Conservation (phyloP, 1,140 invertebrate genomes). For the Cotesia vestalis region DNA sequence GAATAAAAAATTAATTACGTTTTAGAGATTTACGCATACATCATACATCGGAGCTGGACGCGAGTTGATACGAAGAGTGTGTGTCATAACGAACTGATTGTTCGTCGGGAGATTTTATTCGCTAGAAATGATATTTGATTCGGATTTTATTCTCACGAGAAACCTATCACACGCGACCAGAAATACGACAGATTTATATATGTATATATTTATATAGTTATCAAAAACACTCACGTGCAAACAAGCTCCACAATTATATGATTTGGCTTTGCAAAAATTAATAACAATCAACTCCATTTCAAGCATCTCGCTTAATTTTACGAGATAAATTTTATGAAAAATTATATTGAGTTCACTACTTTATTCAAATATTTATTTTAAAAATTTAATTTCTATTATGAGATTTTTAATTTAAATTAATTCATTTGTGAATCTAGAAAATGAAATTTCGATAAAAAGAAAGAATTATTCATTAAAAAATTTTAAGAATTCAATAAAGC, state of each 20-base stretch:
- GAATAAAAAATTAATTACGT: slow-evolving; percentile 22
- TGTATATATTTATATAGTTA: slow-evolving; percentile 6
- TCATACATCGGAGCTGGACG: background rate
- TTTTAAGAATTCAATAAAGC: too few relatives aligned
- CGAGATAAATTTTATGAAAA: too few relatives aligned
- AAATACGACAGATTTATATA: background rate
- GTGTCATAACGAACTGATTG: slow-evolving; percentile 44
- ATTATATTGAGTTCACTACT: too few relatives aligned
- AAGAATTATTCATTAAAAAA: too few relatives aligned
- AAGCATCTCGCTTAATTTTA: too few relatives aligned
- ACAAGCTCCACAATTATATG: background rate
- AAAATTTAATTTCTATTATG: too few relatives aligned
- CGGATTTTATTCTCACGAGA: slow-evolving; percentile 36
- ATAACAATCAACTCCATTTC: background rate
- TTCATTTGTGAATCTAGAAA: too few relatives aligned
- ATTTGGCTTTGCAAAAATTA: background rate
- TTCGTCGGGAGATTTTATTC: slow-evolving; percentile 40
- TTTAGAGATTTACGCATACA: slow-evolving; percentile 23
- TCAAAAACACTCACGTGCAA: slow-evolving; percentile 13
- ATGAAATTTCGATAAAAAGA: too few relatives aligned
- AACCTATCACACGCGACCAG: slow-evolving; percentile 31
- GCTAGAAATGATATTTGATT: slow-evolving; percentile 28
- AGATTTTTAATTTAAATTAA: too few relatives aligned
- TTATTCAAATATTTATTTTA: too few relatives aligned
- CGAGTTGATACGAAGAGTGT: background rate